These are phyloP conservation scores for Allolobophora icterica DNA, from an alignment of 2,888 invertebrate species.

Conservation along the genomic window DNA sequence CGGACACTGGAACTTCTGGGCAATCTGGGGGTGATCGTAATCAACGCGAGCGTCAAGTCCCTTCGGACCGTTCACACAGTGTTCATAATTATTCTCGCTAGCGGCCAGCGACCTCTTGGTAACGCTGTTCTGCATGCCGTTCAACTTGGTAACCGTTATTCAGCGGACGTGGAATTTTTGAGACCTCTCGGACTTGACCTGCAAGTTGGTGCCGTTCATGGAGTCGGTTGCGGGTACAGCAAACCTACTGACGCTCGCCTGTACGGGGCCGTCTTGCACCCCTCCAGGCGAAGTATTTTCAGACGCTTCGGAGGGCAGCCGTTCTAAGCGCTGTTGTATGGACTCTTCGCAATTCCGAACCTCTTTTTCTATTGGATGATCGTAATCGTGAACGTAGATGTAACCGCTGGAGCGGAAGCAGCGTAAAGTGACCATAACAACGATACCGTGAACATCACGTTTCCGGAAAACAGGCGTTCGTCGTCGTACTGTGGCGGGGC, in stretches of 20 bases:
- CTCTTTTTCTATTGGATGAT: too few species aligned
- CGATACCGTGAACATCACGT: too few species aligned
- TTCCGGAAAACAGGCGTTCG: too few species aligned
- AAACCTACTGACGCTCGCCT: conserved; percentile 86
- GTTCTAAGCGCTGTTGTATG: background rate
- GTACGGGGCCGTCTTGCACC: conserved; percentile 84
- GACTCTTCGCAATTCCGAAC: too few species aligned
- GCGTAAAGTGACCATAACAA: too few species aligned
- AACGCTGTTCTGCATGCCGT: background rate
- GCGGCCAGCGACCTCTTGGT: conserved; percentile 6
- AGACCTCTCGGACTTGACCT: background rate
- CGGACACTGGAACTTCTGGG: background rate
- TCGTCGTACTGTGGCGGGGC: too few species aligned
- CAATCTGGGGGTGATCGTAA: conserved; percentile 9
- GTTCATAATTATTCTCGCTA: conserved; percentile 25
- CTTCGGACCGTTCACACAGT: background rate
- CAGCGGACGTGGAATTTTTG: background rate
- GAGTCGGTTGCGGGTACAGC: background rate
- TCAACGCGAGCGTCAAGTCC: background rate
- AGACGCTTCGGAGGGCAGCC: background rate
- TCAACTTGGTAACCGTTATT: background rate
- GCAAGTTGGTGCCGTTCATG: conserved; percentile 13
- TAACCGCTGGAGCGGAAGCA: too few species aligned
- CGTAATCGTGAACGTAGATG: too few species aligned
- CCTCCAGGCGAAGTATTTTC: too few species aligned